phyloP scores from a whole-genome alignment of 2,797 vertebrate genomes.

The Discoglossus pictus region DNA sequence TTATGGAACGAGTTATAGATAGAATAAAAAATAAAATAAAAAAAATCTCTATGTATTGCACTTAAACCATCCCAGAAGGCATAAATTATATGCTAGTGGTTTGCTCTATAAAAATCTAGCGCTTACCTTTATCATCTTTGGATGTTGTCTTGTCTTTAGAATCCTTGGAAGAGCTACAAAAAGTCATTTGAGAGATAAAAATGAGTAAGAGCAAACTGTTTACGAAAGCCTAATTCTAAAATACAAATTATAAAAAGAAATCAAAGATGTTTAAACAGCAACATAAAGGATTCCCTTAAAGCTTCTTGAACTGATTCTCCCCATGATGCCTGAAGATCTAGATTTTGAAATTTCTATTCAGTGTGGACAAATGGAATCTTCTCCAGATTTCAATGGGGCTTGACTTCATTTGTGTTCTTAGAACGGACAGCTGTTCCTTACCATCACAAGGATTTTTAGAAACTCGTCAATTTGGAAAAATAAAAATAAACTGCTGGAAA shows the following conservation, averaged over 20 bases:
- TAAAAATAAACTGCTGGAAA: slow-evolving; percentile 83
- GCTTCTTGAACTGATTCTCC: slow-evolving; percentile 95
- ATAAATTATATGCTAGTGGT: no score
- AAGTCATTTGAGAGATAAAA: slow-evolving; percentile 78
- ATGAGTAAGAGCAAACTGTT: slow-evolving; percentile 65
- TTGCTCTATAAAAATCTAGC: no score
- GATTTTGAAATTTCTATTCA: slow-evolving; percentile 95
- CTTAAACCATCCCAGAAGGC: no score
- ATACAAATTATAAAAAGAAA: slow-evolving; percentile 49
- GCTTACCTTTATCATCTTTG: slow-evolving; percentile 95
- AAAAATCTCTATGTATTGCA: no score
- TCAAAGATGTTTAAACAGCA: slow-evolving; percentile 72
- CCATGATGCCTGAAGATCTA: slow-evolving; percentile 89
- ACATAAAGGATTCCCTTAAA: slow-evolving; percentile 85
- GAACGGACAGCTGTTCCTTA: slow-evolving; percentile 85
- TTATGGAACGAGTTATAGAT: no score
- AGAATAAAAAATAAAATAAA: no score
- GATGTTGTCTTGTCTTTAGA: slow-evolving; percentile 86
- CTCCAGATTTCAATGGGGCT: slow-evolving; percentile 95
- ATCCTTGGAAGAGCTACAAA: slow-evolving; percentile 92
- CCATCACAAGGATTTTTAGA: slow-evolving; percentile 88
- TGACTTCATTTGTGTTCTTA: slow-evolving; percentile 93
- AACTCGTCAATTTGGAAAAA: slow-evolving; percentile 86
- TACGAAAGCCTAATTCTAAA: slow-evolving; percentile 52
- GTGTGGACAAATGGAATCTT: slow-evolving; percentile 91